Conservation (phyloP, 1,140 invertebrate species). For the Drosophila saltans region DNA sequence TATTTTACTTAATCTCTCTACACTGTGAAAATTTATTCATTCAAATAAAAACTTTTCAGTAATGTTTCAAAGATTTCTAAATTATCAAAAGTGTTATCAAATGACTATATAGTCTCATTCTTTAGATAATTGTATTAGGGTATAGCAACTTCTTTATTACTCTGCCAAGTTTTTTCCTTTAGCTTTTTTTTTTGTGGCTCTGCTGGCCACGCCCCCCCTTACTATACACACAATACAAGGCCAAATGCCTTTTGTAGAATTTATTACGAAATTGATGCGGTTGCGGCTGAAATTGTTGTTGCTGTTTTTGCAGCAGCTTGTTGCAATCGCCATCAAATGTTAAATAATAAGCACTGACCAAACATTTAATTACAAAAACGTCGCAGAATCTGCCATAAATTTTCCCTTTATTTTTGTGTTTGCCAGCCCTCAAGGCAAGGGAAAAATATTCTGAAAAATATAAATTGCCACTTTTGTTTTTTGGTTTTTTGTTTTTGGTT, state of each 20-base stretch:
- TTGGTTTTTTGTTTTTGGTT: conserved; percentile 43
- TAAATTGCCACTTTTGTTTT: conserved; percentile 63
- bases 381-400: conserved; percentile 72
- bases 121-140: too few species aligned
- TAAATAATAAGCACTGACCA: conserved; percentile 75
- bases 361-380: conserved; percentile 81
- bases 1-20: too few species aligned
- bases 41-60: too few species aligned
- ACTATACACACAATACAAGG: conserved; percentile 6
- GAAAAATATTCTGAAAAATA: conserved; percentile 38
- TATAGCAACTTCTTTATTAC: background rate
- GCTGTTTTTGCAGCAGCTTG: conserved; percentile 30
- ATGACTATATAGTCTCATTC: too few species aligned
- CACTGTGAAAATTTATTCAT: too few species aligned
- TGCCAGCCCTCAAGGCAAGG: conserved; percentile 39
- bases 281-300: conserved; percentile 24
- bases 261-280: conserved; percentile 71
- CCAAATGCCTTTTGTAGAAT: conserved; percentile 47
- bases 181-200: background rate
- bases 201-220: conserved; percentile 7
- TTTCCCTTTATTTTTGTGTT: conserved; percentile 44
- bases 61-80: too few species aligned
- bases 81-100: too few species aligned
- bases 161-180: conserved; percentile 35
- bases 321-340: conserved; percentile 56